Evolutionary conservation across 2,888 invertebrate species (phyloP), one percentile per base, ranked within the genome.

Genomic region (Halictus ligatus): DNA sequence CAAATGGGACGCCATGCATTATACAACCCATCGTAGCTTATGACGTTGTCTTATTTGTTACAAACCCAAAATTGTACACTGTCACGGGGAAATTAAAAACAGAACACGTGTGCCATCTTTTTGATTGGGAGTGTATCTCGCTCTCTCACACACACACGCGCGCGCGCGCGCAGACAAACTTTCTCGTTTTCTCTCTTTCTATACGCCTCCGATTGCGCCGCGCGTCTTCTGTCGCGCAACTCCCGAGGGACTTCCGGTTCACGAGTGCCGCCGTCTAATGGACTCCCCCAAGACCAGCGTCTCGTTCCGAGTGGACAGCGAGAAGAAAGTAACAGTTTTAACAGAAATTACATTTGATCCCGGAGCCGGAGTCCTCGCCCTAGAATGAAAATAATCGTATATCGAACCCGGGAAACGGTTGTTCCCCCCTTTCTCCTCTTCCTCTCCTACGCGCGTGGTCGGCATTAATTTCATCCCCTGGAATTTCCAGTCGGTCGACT

Each of bases 321-420:
- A 86, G 69, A 82, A 89, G 89, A 86, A 91, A 89, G 89, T 92
- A 92, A 91, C 93, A 89, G 90, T 89, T 91, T 92, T 90, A 91
- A 91, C 88, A 90, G 90, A 92, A 93, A 92, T 92, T 92, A 89
- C 91, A 88, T 93, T 92, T 92, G 91, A 92, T 91, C 89, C 87
- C 40, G 82, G 6, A 8, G 79, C 81, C 43, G 58, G 58, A 58
- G 21, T 43, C 21, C 25, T 72, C 67, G 78, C 1, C 21, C 35
- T 60, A 58, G 81, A 69, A 69, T 69, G 71, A 80, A 84, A 84
- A 85, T 84, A 86, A 85, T 35, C 35, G 82, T 84, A 88, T 80
- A 69, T 75, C 69, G 76, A 40, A 40, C 67, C n/a, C 29, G 48
- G 18, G 40, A 43, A 71, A 54, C 50, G 48, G 35, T 35, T 46